Conservation (phyloP, 1,140 invertebrate species). For the Scaptomyza hsui region DNA sequence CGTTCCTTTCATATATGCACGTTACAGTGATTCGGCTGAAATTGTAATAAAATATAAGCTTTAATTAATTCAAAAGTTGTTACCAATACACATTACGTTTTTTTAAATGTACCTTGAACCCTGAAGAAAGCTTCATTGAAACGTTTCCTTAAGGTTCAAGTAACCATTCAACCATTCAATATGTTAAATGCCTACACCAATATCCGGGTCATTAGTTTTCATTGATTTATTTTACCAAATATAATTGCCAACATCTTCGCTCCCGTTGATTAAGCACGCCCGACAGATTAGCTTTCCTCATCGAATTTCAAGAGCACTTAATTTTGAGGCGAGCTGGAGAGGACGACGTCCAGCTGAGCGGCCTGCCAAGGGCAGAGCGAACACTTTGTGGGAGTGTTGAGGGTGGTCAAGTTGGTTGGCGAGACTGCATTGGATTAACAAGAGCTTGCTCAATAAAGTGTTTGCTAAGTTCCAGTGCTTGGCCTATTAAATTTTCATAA, state of each 20-base stretch:
- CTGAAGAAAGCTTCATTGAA: too few species aligned
- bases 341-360: constrained; percentile 20
- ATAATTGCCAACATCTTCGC: constrained; percentile 49
- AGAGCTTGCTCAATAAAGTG: constrained; percentile 60
- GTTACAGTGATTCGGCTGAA: constrained; percentile 74
- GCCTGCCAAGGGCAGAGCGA: constrained; percentile 31
- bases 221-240: constrained; percentile 69
- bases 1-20: constrained; percentile 76
- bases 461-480: constrained; percentile 47
- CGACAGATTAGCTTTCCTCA: constrained; percentile 66
- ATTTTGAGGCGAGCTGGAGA: constrained; percentile 35
- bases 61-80: constrained; percentile 20
- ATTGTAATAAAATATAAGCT: constrained; percentile 24
- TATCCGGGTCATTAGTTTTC: constrained; percentile 59
- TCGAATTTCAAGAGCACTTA: constrained; percentile 69
- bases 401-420: too few species aligned
- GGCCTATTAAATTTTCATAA: constrained; percentile 62
- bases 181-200: constrained; percentile 13
- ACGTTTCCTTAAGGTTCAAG: too few species aligned
- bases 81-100: not conserved
- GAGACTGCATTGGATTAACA: constrained; percentile 64
- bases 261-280: constrained; percentile 43
- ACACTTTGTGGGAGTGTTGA: constrained; percentile 9
- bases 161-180: too few species aligned
- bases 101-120: too few species aligned